A percentile compares a stretch with the other conserved stretches of the same genome.
These are phyloP conservation scores for Syrrhaptes paradoxus DNA, from an alignment of 2,113 vertebrate species.

Conservation along the genomic window DNA sequence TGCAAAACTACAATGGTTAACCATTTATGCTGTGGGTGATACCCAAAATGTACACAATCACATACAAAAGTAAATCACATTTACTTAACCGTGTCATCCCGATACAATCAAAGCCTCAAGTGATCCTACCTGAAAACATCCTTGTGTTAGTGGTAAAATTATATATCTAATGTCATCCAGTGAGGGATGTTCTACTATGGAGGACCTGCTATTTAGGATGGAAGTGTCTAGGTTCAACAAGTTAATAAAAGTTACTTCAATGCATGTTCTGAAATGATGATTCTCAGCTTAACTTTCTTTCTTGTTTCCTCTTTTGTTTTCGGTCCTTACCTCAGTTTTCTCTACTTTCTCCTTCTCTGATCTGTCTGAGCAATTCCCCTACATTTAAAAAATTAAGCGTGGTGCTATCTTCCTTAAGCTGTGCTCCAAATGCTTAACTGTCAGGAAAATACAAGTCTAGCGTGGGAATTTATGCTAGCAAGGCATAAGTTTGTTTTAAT, in stretches of 20 bases:
- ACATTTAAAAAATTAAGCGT: neutral
- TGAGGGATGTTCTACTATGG: neutral
- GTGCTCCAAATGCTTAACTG: neutral
- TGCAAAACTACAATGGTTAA: neutral
- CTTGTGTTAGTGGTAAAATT: neutral
- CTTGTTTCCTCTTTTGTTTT: neutral
- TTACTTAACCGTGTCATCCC: neutral
- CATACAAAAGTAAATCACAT: neutral
- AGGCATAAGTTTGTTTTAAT: neutral
- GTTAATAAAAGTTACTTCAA: neutral
- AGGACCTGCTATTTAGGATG: neutral
- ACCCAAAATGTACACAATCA: neutral
- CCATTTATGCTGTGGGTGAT: neutral
- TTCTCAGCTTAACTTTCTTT: neutral
- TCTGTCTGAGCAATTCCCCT: neutral
- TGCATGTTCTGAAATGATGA: neutral
- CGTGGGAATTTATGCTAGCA: neutral
- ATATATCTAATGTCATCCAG: constrained; percentile 9
- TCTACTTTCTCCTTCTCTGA: neutral
- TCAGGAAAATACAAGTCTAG: neutral
- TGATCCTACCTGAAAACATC: neutral
- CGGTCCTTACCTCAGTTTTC: neutral
- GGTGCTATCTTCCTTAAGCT: neutral
- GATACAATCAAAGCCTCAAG: neutral
- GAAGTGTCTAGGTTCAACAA: neutral